Conservation (phyloP, 2,888 invertebrate genomes). For the Drosophila ustulata region DNA sequence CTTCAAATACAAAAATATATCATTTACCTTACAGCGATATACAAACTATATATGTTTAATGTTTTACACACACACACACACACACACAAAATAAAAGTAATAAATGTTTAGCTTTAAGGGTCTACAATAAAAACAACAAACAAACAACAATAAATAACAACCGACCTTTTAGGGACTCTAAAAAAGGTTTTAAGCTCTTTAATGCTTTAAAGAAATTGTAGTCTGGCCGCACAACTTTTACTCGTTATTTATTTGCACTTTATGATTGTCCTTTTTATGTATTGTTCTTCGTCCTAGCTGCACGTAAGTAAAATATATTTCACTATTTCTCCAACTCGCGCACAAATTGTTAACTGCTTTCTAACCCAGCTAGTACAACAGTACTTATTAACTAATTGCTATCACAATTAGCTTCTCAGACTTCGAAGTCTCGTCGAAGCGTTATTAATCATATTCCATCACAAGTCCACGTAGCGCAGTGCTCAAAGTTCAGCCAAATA, state of each 20-base stretch:
- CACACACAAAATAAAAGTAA: conserved; percentile 47
- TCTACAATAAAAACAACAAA: conserved; percentile 55
- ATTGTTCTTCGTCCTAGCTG: conserved; percentile 47
- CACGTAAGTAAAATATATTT: conserved; percentile 42
- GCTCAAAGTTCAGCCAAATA: conserved; percentile 66
- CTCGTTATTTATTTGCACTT: conserved; percentile 31
- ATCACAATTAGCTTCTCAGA: conserved; percentile 32
- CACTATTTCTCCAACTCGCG: neutral
- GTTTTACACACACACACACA: conserved; percentile 52
- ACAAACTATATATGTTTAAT: conserved; percentile 60
- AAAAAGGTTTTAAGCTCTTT: too few species aligned
- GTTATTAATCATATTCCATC: conserved; percentile 40
- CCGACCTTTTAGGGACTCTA: conserved; percentile 8
- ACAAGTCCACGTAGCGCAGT: conserved; percentile 39
- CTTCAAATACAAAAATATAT: conserved; percentile 29
- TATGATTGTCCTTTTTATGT: conserved; percentile 16
- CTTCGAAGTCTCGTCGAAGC: conserved; percentile 1
- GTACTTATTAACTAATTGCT: conserved; percentile 31
- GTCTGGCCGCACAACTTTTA: conserved; percentile 26
- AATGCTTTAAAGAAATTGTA: conserved; percentile 11
- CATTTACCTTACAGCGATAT: conserved; percentile 16
- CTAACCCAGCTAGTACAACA: conserved; percentile 23
- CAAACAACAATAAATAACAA: conserved; percentile 34
- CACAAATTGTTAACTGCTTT: conserved; percentile 4
- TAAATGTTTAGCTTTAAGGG: conserved; percentile 77